These are phyloP conservation scores for Halictus quadricinctus DNA, from an alignment of 2,888 invertebrate species.

Conservation along the genomic window DNA sequence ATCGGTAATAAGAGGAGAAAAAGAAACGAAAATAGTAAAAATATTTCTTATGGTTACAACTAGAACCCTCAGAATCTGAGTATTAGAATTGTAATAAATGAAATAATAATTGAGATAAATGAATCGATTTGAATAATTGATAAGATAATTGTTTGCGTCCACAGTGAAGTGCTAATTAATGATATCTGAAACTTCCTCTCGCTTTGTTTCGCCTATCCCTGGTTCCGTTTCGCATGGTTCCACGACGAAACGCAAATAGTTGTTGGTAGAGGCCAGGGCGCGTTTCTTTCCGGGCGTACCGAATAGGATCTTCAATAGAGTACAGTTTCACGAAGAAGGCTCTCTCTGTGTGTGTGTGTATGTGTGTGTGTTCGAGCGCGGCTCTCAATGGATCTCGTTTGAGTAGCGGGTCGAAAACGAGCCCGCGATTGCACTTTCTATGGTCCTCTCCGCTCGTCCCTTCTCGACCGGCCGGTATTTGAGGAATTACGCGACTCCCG, in stretches of 20 bases:
- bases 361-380: neutral
- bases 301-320: conserved; percentile 17
- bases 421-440: conserved; percentile 24
- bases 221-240: neutral
- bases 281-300: conserved; percentile 6
- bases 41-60: no score
- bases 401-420: conserved; percentile 31
- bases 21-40: no score
- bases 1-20: no score
- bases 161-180: neutral
- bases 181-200: neutral
- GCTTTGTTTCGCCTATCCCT: neutral
- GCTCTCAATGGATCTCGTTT: conserved; percentile 25
- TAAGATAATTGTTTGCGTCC: no score
- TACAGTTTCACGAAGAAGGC: conserved; percentile 13
- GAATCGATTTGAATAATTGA: no score
- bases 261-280: neutral
- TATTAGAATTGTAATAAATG: no score
- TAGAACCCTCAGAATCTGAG: no score
- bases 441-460: neutral
- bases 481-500: conserved; percentile 32
- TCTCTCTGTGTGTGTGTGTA: neutral
- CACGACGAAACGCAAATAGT: neutral
- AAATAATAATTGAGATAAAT: no score
- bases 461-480: conserved; percentile 23